Evolutionary conservation across 2,797 vertebrate species (phyloP), one percentile per base, ranked within the genome.

Genomic region (Hoplostethus atlanticus): DNA sequence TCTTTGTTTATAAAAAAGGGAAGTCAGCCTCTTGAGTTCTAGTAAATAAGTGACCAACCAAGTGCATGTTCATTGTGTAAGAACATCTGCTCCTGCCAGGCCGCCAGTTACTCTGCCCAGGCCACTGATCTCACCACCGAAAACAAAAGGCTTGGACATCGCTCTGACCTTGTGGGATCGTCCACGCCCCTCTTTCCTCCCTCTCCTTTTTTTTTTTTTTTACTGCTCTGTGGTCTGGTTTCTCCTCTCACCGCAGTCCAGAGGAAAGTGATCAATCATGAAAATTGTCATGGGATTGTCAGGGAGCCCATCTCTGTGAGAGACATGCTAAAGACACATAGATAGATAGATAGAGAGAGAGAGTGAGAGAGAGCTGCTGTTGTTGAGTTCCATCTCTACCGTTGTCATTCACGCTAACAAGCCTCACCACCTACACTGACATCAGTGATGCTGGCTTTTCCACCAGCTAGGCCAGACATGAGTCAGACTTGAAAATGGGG

Each of bases 91-190:
- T 91, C 85, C 86, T 88, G 88, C 85, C 80, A 83, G 75, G 74
- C 80, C 64, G n/a, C 76, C 83, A 56, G 59, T 79, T 73, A 78
- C 75, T 79, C 81, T 75, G 81, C 66, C 51, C 77, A 80, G 86
- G 80, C 84, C 83, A 81, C 88, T 74, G 80, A 89, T 87, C 91
- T 86, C 86, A 89, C 87, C 83, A 47, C 81, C 36, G 84, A 87
- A 92, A 92, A 91, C 90, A 92, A 92, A 92, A 85, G 87, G 72
- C 68, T 88, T 21, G 90, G 91, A 89, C 85, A 91, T 84, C 76
- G 47, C 75, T 84, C 83, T 92, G 92, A 93, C 93, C 92, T 94
- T 92, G 90, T 86, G 85, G 79, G 76, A 86, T 73, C 42, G 80
- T 84, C 82, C 83, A 86, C 85, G 55, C 84, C 89, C 87, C 79